phyloP scores from a whole-genome alignment of 53 echinoderm and acorn worm genomes.

The Henricia sp. region DNA sequence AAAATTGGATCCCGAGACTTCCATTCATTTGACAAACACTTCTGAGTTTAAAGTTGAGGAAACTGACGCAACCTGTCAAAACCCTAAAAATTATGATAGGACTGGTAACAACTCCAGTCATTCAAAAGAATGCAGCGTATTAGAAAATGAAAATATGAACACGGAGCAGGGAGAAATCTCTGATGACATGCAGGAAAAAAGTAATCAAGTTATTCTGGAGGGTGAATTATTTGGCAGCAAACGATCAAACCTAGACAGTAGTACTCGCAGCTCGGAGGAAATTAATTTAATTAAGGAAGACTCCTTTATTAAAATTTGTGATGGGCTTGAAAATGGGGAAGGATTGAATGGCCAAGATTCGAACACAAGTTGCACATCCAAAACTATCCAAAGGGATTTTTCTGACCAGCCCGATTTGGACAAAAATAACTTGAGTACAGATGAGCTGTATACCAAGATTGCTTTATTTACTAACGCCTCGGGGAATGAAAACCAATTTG shows the following conservation, averaged over 20 bases:
- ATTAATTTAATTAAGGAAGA: not conserved
- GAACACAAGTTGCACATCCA: not conserved
- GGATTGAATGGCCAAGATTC: not conserved
- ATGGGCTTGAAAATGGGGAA: conserved; percentile 5
- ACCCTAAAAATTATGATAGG: not conserved
- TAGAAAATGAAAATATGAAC: not conserved
- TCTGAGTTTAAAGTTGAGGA: not conserved
- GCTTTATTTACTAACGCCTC: not conserved
- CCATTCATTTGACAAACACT: not conserved
- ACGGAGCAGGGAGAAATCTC: not conserved
- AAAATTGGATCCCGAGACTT: no score
- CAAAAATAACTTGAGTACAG: not conserved
- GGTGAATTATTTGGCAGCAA: not conserved
- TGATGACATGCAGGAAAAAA: not conserved
- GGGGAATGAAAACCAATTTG: not conserved
- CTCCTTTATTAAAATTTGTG: not conserved
- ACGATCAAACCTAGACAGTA: conserved; percentile 7
- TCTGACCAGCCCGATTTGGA: no score
- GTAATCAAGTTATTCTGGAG: not conserved
- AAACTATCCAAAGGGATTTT: no score
- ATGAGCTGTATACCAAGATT: not conserved
- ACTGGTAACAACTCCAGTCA: not conserved
- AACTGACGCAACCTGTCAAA: not conserved
- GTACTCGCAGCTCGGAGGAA: not conserved
- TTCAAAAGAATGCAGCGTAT: not conserved